These are phyloP conservation scores for Galerucella calmariensis DNA, from an alignment of 2,888 invertebrate genomes.

Conservation along the genomic window DNA sequence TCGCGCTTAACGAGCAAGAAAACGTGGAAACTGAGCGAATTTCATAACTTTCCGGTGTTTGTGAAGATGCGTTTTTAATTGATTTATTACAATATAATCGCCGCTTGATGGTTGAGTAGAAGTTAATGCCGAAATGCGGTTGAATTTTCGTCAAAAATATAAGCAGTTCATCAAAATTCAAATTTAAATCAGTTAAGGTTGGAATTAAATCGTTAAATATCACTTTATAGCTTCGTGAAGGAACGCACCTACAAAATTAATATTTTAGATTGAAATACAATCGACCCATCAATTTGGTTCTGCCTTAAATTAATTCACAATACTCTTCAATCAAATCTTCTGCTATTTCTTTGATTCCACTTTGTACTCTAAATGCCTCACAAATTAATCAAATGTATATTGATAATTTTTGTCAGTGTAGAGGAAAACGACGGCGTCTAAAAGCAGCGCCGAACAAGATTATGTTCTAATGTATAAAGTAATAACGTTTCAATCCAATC, in stretches of 20 bases:
- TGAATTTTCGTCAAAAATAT: not conserved
- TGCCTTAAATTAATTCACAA: too few species aligned
- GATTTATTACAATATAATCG: slow-evolving; percentile 16
- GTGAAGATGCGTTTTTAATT: slow-evolving; percentile 18
- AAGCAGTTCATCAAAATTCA: too few species aligned
- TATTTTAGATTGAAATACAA: too few species aligned
- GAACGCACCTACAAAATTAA: too few species aligned
- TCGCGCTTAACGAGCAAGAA: slow-evolving; percentile 29
- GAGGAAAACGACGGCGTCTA: not conserved
- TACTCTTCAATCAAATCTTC: too few species aligned
- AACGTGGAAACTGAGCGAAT: slow-evolving; percentile 7
- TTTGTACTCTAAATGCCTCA: not conserved
- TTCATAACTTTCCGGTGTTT: not conserved
- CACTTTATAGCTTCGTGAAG: too few species aligned
- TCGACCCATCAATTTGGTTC: too few species aligned
- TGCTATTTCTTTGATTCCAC: not conserved
- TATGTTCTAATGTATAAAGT: slow-evolving; percentile 13
- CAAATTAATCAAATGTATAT: not conserved
- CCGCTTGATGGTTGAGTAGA: not conserved
- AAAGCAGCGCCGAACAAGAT: not conserved
- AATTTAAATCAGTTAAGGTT: too few species aligned
- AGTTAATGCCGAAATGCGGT: not conserved
- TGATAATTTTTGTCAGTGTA: not conserved
- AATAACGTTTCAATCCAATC: slow-evolving; percentile 19
- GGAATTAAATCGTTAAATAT: too few species aligned